Percentiles rank a stretch among this genome's conserved stretches.
phyloP scores from a whole-genome alignment of 2,888 invertebrate species.

The Morinoia aosen region DNA sequence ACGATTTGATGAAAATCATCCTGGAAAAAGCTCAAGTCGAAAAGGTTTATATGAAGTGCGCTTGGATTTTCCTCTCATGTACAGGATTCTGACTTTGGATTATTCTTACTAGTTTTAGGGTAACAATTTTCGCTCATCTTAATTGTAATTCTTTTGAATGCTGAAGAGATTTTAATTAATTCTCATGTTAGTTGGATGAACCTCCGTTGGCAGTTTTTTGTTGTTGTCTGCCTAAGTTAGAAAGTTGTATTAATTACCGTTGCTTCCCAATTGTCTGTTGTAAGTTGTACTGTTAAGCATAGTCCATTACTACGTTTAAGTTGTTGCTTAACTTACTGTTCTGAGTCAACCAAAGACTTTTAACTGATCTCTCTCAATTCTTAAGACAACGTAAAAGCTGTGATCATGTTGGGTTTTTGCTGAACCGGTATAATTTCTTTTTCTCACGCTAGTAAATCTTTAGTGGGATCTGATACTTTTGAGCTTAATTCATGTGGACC shows the following conservation, averaged over 20 bases:
- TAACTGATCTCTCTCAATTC: neutral
- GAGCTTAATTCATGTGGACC: neutral
- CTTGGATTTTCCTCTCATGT: neutral
- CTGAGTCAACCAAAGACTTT: constrained; percentile 16
- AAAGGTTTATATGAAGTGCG: neutral
- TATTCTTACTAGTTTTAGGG: neutral
- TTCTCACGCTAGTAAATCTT: neutral
- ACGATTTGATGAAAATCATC: neutral
- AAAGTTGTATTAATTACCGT: neutral
- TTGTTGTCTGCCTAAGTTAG: neutral
- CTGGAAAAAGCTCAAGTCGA: neutral
- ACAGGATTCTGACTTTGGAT: neutral
- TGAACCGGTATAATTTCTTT: neutral
- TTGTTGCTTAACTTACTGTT: neutral
- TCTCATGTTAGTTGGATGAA: neutral
- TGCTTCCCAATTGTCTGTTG: constrained; percentile 1
- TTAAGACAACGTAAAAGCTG: neutral
- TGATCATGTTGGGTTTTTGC: neutral
- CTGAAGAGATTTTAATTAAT: neutral
- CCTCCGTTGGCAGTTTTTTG: neutral
- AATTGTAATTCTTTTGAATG: neutral
- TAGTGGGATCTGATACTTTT: neutral
- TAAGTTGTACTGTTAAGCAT: neutral
- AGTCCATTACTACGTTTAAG: neutral
- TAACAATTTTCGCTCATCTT: constrained; percentile 1